Percentiles rank a stretch among this genome's conserved stretches.
Evolutionary conservation across 92 coral and sea anemone genomes (phyloP).

Genomic region (Actinostola sp.): DNA sequence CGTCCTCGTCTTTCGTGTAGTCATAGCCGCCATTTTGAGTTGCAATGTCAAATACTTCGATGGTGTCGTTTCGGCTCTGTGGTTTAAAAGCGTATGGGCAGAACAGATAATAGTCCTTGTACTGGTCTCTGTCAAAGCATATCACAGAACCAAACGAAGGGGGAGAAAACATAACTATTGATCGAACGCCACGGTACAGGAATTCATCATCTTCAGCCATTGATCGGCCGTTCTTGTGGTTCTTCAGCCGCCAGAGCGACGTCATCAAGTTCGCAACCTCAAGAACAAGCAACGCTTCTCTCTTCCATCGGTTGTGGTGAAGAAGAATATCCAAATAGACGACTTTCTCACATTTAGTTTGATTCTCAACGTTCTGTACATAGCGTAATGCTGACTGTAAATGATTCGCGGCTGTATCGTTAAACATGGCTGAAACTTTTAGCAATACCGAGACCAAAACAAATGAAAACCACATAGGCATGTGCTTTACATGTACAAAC

Average conservation of each 20-base stretch:
- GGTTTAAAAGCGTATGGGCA: conserved; percentile 90
- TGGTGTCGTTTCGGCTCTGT: conserved; percentile 17
- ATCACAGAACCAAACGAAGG: conserved; percentile 80
- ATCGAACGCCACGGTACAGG: conserved; percentile 54
- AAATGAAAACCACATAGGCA: too few relatives aligned
- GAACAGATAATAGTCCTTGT: conserved; percentile 61
- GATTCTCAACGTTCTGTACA: conserved; percentile 22
- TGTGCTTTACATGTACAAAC: too few relatives aligned
- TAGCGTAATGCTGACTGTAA: conserved; percentile 27
- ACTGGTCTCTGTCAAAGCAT: conserved; percentile 72
- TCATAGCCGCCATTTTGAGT: conserved; percentile 54
- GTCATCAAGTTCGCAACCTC: conserved; percentile 79
- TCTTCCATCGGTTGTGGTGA: conserved; percentile 60
- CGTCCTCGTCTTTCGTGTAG: conserved; percentile 52
- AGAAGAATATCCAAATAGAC: conserved; percentile 33
- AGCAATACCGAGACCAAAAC: too few relatives aligned
- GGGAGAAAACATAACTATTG: conserved; percentile 59
- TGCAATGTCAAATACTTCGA: conserved; percentile 70
- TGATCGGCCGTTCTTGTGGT: conserved; percentile 32
- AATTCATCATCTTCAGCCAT: conserved; percentile 49
- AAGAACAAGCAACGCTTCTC: conserved; percentile 60
- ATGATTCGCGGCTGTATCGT: conserved; percentile 7
- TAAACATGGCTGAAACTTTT: too few relatives aligned
- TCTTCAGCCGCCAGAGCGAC: conserved; percentile 63
- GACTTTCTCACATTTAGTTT: conserved; percentile 27